Evolutionary conservation across 2,113 vertebrate species (phyloP), one percentile per base, ranked within the genome.

Genomic region (Micromys minutus): DNA sequence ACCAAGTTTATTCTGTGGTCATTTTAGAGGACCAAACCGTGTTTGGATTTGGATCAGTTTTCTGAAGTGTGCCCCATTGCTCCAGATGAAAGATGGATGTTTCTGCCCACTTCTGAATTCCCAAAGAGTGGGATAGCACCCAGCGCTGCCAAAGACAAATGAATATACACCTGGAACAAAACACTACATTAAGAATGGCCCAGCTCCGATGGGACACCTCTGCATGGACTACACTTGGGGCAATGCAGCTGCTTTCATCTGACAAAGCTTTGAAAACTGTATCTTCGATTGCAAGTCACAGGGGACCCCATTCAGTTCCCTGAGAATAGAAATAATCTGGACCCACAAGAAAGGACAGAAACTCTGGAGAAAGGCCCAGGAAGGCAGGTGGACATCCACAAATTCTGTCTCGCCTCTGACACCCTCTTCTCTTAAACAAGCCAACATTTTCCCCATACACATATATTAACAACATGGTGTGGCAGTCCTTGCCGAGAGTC

Each of bases 281-380:
- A 7, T 74, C 12, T 77, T 47, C 47, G 76, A 87, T 81, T 47
- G 83, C 79, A 71, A 90, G 93, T 85, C 77, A 88, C 39, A 88
- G 88, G 59, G 71, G 59, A 45, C 55, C 39, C 63, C 45, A 76
- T 77, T 47, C 45, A 7, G 8, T 34, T 87, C 69, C 31, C 69
- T 3, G 7, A 65, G 83, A 71, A 93, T 39, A 42, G 91, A 31
- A 36, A 6, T 24, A 92, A 26, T 76, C 75, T 75, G 9, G 13
- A 87, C 29, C 72, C 85, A n/a, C 8, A 22, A 59, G 21, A 34
- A 15, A 91, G 19, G 31, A 92, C 29, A 50, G 39, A 91, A 63
- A 93, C 17, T 24, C 52, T 11, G 7, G 65, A 83, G 34, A 55
- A 84, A 45, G 31, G 76, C 74, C 75, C n/a, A 42, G 83, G 16